Base-by-base conservation (phyloP, 2,797 vertebrate species). In the Esox lucius region DNA sequence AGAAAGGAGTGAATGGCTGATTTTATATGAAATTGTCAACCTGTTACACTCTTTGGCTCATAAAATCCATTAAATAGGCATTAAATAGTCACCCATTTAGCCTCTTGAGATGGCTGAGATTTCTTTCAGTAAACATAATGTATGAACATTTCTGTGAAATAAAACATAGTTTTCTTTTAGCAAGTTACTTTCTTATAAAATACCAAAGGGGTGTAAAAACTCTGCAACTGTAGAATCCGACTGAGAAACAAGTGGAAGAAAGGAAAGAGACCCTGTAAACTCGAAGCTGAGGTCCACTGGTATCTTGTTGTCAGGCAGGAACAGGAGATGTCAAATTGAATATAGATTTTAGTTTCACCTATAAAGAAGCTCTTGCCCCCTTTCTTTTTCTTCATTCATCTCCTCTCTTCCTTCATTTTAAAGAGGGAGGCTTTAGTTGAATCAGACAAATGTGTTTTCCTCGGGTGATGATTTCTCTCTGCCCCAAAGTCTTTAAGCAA, bases 301-400 rank as follows among this genome's bases (percentile, higher is more conserved):
- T 76, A 62, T 78, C 71, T 69, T 74, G 53, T n/a, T 26, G 26
- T 48, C 68, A 68, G 68, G 59, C 67, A 24, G 67, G 65, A 73
- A 68, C 33, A 70, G 35, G 75, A 71, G 73, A 65, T 76, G 76
- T 78, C 76, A 71, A 77, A 78, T 77, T 83, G 70, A 85, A 78
- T 85, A 85, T 85, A 81, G 75, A 79, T 80, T 81, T 83, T 77
- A 70, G 67, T 70, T 68, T 74, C 53, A 24, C 46, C 33, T 39
- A 67, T 51, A 61, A 76, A 73, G 66, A 69, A 76, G 73, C 69
- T 66, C 48, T 22, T 46, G 33, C 26, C 11, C 2, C 17, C 71
- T 16, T 22, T 28, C 33, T 42, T 49, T 71, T 66, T 69, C 46
- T 19, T 28, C 22, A 68, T 64, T 24, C 4, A 13, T 68, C 26